phyloP scores from a whole-genome alignment of 2,113 vertebrate genomes.

The Mandrillus leucophaeus region DNA sequence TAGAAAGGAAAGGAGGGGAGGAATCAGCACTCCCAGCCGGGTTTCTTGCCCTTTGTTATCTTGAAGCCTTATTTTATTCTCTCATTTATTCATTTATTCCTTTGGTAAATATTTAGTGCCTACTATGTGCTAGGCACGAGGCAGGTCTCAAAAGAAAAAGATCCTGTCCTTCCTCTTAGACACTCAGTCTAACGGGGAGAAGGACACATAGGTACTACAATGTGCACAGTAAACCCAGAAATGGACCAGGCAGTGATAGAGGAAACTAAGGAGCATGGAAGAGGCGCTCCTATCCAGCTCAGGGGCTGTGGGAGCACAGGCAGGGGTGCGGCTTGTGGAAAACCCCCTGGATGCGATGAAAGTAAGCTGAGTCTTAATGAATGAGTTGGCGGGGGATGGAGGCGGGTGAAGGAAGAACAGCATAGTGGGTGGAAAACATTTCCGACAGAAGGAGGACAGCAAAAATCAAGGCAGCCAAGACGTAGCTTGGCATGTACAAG shows the following conservation, averaged over 20 bases:
- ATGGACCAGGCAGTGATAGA: not conserved
- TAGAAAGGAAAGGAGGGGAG: not conserved
- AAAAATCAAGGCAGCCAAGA: not conserved
- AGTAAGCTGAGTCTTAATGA: not conserved
- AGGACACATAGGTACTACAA: not conserved
- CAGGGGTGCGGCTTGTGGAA: not conserved
- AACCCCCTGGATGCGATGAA: not conserved
- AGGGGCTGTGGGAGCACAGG: not conserved
- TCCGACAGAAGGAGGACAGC: not conserved
- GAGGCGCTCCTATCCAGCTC: not conserved
- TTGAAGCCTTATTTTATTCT: not conserved
- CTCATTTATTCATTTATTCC: not conserved
- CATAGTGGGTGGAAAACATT: not conserved
- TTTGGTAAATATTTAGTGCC: not conserved
- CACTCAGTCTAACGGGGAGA: not conserved
- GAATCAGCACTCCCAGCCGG: not conserved
- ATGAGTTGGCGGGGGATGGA: not conserved
- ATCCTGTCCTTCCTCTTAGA: not conserved
- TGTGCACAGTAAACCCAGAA: fast-evolving
- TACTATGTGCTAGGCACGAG: not conserved
- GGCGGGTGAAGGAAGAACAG: not conserved
- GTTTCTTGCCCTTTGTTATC: not conserved
- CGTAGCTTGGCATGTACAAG: not conserved
- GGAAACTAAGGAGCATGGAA: too few species aligned
- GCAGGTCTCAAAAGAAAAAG: not conserved